Base-by-base conservation (phyloP, 2,888 invertebrate genomes). In the Lasioglossum malachurum region DNA sequence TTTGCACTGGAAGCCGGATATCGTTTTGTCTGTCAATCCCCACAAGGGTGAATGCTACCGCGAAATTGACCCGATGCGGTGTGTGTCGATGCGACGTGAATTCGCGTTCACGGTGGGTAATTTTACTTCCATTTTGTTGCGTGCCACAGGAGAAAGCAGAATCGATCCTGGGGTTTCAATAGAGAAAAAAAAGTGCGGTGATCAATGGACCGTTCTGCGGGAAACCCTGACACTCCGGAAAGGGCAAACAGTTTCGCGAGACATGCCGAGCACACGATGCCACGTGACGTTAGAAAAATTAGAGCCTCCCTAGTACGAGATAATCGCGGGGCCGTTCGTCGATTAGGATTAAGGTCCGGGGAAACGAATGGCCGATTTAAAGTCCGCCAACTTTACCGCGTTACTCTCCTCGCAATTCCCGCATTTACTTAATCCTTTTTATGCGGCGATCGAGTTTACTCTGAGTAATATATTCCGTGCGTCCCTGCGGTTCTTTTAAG, bases 61-160 rank as follows among this genome's bases (percentile, higher is more conserved):
- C 69, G 35, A 69, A 69, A 69, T 69, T 69, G 69, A 69, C 23
- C 38, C 69, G 35, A n/a, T 57, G 69, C 38, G 31, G 64, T 64
- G 64, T 64, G 64, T 31, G 31, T 35, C 35, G 69, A 23, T 23
- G 35, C 38, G 35, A 69, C 27, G n/a, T 14, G 38, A 38, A 57
- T 75, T 57, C 41, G 41, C 16, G n/a, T 38, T 38, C 44, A 72
- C 72, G 38, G 38, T 44, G 38, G 73, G 46, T 73, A 31, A 46
- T 46, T 73, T 46, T 73, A 14, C n/a, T 46, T 41, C 73, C 23
- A 41, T 41, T 35, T 72, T 73, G 16, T 38, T 73, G 73, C 38
- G 46, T 73, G 35, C 69, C 38, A 69, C 35, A 10, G 19, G 69
- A 35, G 69, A 19, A 69, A 69, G 69, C 69, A 69, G 38, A 38